Evolutionary conservation across 2,888 invertebrate genomes (phyloP).

Genomic region (Cecidostiba fungosa): DNA sequence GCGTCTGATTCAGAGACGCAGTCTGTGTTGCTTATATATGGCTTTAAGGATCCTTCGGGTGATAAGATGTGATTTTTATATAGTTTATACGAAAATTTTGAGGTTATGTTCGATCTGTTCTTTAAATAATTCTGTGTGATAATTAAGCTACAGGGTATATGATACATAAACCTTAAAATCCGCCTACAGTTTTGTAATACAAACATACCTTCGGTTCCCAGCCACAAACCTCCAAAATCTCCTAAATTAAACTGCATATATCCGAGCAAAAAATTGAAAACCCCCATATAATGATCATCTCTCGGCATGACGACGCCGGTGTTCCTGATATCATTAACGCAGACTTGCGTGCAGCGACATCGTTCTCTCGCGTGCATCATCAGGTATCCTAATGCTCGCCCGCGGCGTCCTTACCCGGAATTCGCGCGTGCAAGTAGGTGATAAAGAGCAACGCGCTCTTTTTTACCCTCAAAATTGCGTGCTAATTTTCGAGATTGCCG

Average conservation of each 20-base stretch:
- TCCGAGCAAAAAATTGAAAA: neutral
- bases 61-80: neutral
- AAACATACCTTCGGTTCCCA: neutral
- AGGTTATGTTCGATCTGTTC: neutral
- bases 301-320: neutral
- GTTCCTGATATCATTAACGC: constrained; percentile 31
- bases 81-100: neutral
- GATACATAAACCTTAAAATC: neutral
- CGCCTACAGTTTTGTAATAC: neutral
- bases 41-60: neutral
- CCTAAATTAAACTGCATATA: neutral
- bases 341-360: constrained; percentile 26
- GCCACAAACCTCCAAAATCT: neutral
- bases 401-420: neutral
- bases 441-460: constrained; percentile 11
- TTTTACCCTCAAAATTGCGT: neutral
- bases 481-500: constrained; percentile 9
- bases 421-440: constrained; percentile 37
- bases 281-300: neutral
- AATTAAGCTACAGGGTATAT: too few relatives aligned
- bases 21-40: too few relatives aligned
- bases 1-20: neutral
- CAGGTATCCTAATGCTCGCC: constrained; percentile 1
- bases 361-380: neutral
- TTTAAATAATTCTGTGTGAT: too few relatives aligned